Conservation (phyloP, 2,888 invertebrate genomes). For the Phorcus lineatus region DNA sequence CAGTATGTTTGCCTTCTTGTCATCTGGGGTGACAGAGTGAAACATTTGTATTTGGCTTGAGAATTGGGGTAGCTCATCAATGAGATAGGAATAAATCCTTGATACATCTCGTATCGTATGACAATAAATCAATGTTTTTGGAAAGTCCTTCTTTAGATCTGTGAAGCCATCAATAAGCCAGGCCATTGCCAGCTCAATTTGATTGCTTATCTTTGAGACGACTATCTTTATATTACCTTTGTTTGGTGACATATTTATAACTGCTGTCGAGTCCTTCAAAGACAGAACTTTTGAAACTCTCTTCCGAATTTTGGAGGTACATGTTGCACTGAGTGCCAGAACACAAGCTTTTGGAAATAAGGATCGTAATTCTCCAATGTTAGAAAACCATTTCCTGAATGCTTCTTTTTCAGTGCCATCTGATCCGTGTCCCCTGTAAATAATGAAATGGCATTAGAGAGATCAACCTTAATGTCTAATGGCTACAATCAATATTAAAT, state of each 20-base stretch:
- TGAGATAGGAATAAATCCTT: no score
- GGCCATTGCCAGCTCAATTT: neutral
- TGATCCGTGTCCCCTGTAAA: slow-evolving; percentile 17
- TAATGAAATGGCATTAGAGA: neutral
- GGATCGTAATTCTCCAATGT: slow-evolving; percentile 28
- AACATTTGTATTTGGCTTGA: no score
- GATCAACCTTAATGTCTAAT: no score
- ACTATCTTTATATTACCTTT: slow-evolving; percentile 26
- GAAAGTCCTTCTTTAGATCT: neutral
- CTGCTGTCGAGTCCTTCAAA: neutral
- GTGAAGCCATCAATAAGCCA: neutral
- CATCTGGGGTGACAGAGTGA: no score
- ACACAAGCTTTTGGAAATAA: slow-evolving; percentile 27
- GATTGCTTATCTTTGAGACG: neutral
- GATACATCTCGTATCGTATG: no score
- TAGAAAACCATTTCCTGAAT: slow-evolving; percentile 31
- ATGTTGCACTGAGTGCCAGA: slow-evolving; percentile 29
- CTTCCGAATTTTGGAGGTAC: slow-evolving; percentile 27
- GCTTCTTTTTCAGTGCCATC: neutral
- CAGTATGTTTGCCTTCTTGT: no score
- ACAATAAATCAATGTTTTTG: no score
- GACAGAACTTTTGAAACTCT: slow-evolving; percentile 5
- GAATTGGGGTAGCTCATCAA: no score
- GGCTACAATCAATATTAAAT: no score
- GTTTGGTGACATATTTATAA: slow-evolving; percentile 22